Evolutionary conservation across 1,140 invertebrate species (phyloP), one percentile per base, ranked within the genome.

Genomic region (Zophobas morio): DNA sequence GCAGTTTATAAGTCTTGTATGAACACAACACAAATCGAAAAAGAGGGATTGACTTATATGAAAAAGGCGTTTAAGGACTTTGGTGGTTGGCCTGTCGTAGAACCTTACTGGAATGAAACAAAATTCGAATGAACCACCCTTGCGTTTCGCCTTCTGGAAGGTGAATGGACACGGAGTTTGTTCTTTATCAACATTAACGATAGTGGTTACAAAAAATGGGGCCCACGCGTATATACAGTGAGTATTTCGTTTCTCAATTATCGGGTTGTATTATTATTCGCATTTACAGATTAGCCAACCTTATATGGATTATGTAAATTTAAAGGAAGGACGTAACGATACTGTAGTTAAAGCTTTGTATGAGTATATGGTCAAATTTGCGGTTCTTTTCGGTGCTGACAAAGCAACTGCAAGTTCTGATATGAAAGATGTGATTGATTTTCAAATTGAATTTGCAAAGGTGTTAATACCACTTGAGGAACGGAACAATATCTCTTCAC

Each of bases 181-280:
- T 92, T 96, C 82, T 88, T 98, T 8, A 94, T 96, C 80, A 94
- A 97, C 79, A 95, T 93, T 54, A 92, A 97, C 54, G 90, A 91
- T 1, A 92, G 94, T 1, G 95, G 97, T 87, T 88, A 95, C 20
- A 96, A 95, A 85, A 97, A 97, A 85, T 94, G 93, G 36, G 93
- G 93, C 0, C 40, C 34, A 47, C 32, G 63, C 3, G 70, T 78
- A 20, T 34, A 75, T 33, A 63, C 70, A 8, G 77, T 78, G 34
- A 60, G 73, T 70, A 4, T 33, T 2, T 37, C 1, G 1, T 72
- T 46, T 56, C 70, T 81, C 81, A 81, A 32, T 20, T 20, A 20
- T 20, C 20, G 20, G 20, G 20, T 20, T 20, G 20, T 20, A 20
- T 20, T 20, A 20, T 20, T 20, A 20, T 20, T 20, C 20, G 20